Evolutionary conservation across 1,140 invertebrate species (phyloP).

Genomic region (Acromyrmex echinatior): DNA sequence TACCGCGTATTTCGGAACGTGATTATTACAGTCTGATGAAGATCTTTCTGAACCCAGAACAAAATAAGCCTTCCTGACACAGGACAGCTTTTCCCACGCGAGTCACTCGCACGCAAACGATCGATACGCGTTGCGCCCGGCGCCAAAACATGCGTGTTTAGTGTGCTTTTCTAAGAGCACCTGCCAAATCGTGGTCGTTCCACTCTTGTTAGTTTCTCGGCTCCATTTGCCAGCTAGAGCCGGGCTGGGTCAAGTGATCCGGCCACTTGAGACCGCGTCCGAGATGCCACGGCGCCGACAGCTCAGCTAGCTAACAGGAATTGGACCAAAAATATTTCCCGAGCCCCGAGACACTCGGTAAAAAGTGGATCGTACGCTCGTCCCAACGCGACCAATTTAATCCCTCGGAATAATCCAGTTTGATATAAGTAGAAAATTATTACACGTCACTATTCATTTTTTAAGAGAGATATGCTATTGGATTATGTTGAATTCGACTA

Average conservation of each 20-base stretch:
- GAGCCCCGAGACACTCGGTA: constrained; percentile 66
- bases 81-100: constrained; percentile 64
- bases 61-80: constrained; percentile 40
- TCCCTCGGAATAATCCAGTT: constrained; percentile 36
- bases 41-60: constrained; percentile 12
- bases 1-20: neutral
- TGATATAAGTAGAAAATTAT: constrained; percentile 30
- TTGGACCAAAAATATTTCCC: constrained; percentile 69
- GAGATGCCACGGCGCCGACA: constrained; percentile 67
- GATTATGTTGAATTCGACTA: neutral
- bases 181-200: constrained; percentile 67
- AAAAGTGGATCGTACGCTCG: constrained; percentile 35
- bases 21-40: constrained; percentile 11
- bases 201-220: constrained; percentile 51
- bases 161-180: constrained; percentile 41
- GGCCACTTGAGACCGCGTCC: constrained; percentile 74
- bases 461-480: neutral
- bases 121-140: constrained; percentile 49
- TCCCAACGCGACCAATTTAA: constrained; percentile 47
- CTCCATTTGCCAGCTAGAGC: constrained; percentile 56
- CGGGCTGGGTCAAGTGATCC: constrained; percentile 77
- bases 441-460: neutral
- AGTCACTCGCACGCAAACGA: constrained; percentile 57
- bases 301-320: constrained; percentile 43
- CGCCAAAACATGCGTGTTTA: constrained; percentile 58